Percentiles rank a stretch among this genome's conserved stretches.
Evolutionary conservation across 1,140 invertebrate species (phyloP).

Genomic region (Drosophila ogumai): DNA sequence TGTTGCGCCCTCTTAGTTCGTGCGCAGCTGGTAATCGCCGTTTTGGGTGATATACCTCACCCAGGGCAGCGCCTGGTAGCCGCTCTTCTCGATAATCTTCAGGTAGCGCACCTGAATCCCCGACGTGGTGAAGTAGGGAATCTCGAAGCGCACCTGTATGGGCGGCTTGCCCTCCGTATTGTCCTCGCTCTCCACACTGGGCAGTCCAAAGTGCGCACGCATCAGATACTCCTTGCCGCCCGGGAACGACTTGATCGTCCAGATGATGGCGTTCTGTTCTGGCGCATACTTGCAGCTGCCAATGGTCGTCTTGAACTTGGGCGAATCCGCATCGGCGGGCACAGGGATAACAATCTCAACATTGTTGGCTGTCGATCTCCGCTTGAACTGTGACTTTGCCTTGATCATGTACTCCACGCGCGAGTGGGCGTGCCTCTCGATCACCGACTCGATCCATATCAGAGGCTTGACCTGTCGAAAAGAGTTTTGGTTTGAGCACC

Average conservation of each 20-base stretch:
- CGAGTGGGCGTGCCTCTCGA: constrained; percentile 99
- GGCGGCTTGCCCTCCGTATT: constrained; percentile 97
- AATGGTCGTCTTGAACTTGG: constrained; percentile 99
- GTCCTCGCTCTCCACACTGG: constrained; percentile 98
- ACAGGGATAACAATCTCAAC: constrained; percentile 99
- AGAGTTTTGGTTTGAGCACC: not conserved
- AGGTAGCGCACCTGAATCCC: constrained; percentile 99
- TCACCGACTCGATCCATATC: constrained; percentile 99
- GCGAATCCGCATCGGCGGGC: constrained; percentile 98
- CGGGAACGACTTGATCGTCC: constrained; percentile 99
- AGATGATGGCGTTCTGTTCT: constrained; percentile 98
- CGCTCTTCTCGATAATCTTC: constrained; percentile 99
- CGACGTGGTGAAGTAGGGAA: constrained; percentile 99
- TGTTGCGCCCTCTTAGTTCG: constrained; percentile 87
- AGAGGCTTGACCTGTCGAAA: constrained; percentile 93
- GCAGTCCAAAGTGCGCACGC: constrained; percentile 99
- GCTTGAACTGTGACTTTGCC: constrained; percentile 99
- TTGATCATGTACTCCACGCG: constrained; percentile 99
- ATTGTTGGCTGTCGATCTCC: constrained; percentile 99
- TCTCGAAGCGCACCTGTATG: constrained; percentile 99
- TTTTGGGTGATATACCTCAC: constrained; percentile 99
- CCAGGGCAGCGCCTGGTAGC: constrained; percentile 99
- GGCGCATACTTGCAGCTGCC: constrained; percentile 99
- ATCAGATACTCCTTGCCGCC: constrained; percentile 99
- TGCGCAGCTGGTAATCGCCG: constrained; percentile 99